These are phyloP conservation scores for Vimba vimba DNA, from an alignment of 2,113 vertebrate genomes.

Conservation along the genomic window DNA sequence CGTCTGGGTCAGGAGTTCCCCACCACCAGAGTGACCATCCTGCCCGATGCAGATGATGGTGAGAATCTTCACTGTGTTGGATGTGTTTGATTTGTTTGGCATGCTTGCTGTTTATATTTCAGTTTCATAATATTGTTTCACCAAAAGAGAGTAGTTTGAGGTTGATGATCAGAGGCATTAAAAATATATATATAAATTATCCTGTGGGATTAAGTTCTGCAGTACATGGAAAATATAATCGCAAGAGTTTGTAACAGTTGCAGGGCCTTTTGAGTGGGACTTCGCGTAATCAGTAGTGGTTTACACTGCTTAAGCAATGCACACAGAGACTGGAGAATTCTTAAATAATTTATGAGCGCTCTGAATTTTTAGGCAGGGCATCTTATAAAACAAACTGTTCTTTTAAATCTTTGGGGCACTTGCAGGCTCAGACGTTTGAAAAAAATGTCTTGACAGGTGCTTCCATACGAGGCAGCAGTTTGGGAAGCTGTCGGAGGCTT, in stretches of 20 bases:
- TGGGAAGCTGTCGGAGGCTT: conserved; percentile 17
- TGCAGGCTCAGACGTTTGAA: neutral
- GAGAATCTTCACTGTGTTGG: conserved; percentile 60
- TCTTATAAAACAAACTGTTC: conserved; percentile 2
- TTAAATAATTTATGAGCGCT: neutral
- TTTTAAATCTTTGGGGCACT: conserved; percentile 6
- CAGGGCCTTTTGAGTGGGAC: neutral
- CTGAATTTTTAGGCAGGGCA: neutral
- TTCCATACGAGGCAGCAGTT: neutral
- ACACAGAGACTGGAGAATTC: neutral
- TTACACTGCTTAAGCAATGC: conserved; percentile 13
- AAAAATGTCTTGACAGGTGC: neutral
- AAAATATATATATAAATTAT: neutral
- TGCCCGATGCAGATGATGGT: conserved; percentile 91
- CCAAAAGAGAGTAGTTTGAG: neutral
- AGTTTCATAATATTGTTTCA: neutral
- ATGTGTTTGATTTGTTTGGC: conserved; percentile 2
- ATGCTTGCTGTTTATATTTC: conserved; percentile 41
- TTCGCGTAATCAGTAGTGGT: neutral
- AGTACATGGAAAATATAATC: neutral
- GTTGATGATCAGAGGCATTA: conserved; percentile 1
- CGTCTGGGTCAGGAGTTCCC: conserved; percentile 82
- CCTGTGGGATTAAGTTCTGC: neutral
- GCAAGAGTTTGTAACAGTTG: neutral
- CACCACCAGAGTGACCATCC: conserved; percentile 80